Conservation (phyloP, 2,797 vertebrate species). For the Artibeus lituratus region DNA sequence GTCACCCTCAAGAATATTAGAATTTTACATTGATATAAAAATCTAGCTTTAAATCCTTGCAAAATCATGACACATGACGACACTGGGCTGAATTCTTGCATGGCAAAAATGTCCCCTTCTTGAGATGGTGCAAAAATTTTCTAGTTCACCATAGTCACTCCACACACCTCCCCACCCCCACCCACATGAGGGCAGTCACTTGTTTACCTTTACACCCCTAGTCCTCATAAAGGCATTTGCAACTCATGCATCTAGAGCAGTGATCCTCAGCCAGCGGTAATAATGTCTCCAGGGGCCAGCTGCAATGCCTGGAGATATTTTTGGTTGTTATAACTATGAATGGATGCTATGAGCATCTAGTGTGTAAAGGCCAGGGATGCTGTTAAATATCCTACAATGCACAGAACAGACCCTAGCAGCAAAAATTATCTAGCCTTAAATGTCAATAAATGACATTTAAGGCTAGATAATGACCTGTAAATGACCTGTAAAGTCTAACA, state of each 20-base stretch:
- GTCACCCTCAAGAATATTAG: not conserved
- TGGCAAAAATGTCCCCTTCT: not conserved
- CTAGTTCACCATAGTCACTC: not conserved
- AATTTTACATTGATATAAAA: not conserved
- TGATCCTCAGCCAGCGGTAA: not conserved
- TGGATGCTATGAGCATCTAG: not conserved
- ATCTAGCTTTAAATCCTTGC: not conserved
- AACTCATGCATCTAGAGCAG: not conserved
- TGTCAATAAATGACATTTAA: too few relatives aligned
- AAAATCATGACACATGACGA: not conserved
- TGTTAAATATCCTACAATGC: not conserved
- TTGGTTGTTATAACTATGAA: not conserved
- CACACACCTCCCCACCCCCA: too few relatives aligned
- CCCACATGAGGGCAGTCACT: not conserved
- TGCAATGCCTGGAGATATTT: not conserved
- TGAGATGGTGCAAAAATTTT: not conserved
- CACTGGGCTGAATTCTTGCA: not conserved
- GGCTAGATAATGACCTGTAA: too few relatives aligned
- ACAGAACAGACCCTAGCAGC: not conserved
- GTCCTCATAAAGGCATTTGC: not conserved
- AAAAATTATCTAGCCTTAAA: conserved; percentile 2
- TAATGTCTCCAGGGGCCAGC: not conserved
- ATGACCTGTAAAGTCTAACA: too few relatives aligned
- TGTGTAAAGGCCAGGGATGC: not conserved
- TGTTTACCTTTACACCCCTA: not conserved